Conservation (phyloP, 2,888 invertebrate species). For the Galeopsomyia nigrocyanea region DNA sequence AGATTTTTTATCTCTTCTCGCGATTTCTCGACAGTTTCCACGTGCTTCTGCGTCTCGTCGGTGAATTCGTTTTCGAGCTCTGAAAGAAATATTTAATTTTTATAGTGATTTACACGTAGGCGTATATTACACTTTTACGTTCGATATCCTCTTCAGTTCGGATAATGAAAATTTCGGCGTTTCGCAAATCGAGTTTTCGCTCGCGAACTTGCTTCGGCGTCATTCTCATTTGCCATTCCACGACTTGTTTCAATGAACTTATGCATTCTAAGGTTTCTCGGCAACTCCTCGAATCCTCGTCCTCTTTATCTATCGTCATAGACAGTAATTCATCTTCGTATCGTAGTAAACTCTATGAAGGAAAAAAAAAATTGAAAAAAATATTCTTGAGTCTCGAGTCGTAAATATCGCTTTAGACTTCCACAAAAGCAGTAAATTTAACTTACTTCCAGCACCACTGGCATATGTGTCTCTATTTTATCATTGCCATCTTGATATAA, state of each 20-base stretch:
- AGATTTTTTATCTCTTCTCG: slow-evolving; percentile 29
- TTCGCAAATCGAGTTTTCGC: slow-evolving; percentile 29
- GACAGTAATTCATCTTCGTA: slow-evolving; percentile 29
- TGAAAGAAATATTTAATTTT: slow-evolving; percentile 4
- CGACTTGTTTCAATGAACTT: slow-evolving; percentile 12
- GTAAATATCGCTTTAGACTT: not conserved
- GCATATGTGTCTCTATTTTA: not conserved
- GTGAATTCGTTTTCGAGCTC: slow-evolving; percentile 13
- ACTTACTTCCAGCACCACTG: slow-evolving; percentile 21
- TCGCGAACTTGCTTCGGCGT: slow-evolving; percentile 35
- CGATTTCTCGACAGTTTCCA: slow-evolving; percentile 13
- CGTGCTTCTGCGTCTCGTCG: slow-evolving; percentile 21
- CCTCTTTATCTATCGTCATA: slow-evolving; percentile 7
- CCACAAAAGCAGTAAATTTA: not conserved
- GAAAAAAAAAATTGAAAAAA: too few relatives aligned
- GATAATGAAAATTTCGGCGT: slow-evolving; percentile 25
- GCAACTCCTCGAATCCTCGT: slow-evolving; percentile 2
- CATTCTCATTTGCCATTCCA: slow-evolving; percentile 30
- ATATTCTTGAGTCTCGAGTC: too few relatives aligned
- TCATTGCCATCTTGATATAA: too few relatives aligned
- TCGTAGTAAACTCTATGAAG: not conserved
- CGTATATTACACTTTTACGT: slow-evolving; percentile 24
- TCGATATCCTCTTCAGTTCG: slow-evolving; percentile 17
- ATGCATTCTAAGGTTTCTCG: slow-evolving; percentile 9
- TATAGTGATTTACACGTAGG: not conserved